These are phyloP conservation scores for Pemphigus obesinymphae DNA, from an alignment of 1,140 invertebrate genomes.

Conservation along the genomic window DNA sequence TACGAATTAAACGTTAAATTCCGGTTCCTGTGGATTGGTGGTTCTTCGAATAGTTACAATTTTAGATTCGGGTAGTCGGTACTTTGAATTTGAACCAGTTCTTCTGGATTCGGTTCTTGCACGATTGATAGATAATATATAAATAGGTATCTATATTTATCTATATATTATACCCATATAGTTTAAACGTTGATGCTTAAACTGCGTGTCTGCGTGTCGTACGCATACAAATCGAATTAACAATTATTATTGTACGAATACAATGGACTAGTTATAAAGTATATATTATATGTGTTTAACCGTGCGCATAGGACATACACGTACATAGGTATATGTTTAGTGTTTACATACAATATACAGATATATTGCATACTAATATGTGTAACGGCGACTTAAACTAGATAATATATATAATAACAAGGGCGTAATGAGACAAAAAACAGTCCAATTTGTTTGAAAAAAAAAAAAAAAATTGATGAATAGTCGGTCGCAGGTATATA, in stretches of 20 bases:
- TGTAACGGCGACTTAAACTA: slow-evolving; percentile 12
- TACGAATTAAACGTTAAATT: too few relatives aligned
- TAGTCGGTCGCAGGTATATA: slow-evolving; percentile 4
- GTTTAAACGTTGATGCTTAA: not conserved
- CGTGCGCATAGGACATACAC: not conserved
- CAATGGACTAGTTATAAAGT: slow-evolving; percentile 16
- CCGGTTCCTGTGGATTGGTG: too few relatives aligned
- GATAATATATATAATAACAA: slow-evolving; percentile 7
- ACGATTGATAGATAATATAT: too few relatives aligned
- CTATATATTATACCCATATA: slow-evolving; percentile 8
- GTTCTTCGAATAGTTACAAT: too few relatives aligned
- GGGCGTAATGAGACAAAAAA: not conserved
- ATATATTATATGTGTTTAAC: slow-evolving; percentile 8
- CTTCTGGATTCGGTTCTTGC: too few relatives aligned
- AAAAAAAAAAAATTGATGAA: slow-evolving; percentile 10
- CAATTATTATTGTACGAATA: not conserved
- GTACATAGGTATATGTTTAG: not conserved
- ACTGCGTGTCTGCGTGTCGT: not conserved
- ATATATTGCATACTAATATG: not conserved
- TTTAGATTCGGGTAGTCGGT: too few relatives aligned
- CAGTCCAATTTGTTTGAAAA: not conserved
- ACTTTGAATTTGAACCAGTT: too few relatives aligned
- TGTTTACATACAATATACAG: not conserved
- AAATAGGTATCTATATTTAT: too few relatives aligned
- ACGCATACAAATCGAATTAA: slow-evolving; percentile 16